phyloP scores from a whole-genome alignment of 1,140 invertebrate species.

The Pristionchus pacificus region DNA sequence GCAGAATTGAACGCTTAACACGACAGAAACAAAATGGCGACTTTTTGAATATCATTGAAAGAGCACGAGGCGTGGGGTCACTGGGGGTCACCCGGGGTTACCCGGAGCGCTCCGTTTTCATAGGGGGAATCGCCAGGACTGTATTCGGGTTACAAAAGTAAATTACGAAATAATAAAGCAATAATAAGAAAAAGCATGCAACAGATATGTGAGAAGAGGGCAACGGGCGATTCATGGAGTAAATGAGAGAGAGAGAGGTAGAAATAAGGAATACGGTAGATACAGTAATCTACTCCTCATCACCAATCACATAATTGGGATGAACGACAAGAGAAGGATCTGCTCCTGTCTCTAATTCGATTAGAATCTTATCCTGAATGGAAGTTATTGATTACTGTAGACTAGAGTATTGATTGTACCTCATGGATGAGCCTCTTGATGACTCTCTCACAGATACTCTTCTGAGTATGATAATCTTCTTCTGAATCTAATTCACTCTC shows the following conservation, averaged over 20 bases:
- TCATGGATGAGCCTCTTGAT: slow-evolving; percentile 81
- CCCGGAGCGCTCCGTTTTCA: no score
- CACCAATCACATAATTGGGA: slow-evolving; percentile 85
- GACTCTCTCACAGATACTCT: slow-evolving; percentile 87
- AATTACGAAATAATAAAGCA: not conserved
- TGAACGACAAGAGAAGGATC: slow-evolving; percentile 79
- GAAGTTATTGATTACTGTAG: not conserved
- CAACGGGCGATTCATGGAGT: not conserved
- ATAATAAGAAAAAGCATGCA: slow-evolving; percentile 10
- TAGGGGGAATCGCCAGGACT: no score
- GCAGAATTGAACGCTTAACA: no score
- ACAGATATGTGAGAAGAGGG: slow-evolving; percentile 2
- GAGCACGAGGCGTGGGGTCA: no score
- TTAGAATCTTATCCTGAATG: slow-evolving; percentile 61
- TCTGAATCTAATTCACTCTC: slow-evolving; percentile 82
- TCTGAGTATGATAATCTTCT: slow-evolving; percentile 81
- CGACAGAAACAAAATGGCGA: no score
- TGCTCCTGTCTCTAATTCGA: slow-evolving; percentile 54
- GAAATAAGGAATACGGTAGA: no score
- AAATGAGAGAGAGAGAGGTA: no score
- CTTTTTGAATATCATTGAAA: no score
- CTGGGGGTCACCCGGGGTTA: no score
- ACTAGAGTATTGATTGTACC: slow-evolving; percentile 66
- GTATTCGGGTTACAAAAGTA: not conserved
- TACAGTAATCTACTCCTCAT: slow-evolving; percentile 18